Percentiles rank a stretch among this genome's conserved stretches.
These are phyloP conservation scores for Distichodus sexfasciatus DNA, from an alignment of 2,797 vertebrate genomes.

Conservation along the genomic window DNA sequence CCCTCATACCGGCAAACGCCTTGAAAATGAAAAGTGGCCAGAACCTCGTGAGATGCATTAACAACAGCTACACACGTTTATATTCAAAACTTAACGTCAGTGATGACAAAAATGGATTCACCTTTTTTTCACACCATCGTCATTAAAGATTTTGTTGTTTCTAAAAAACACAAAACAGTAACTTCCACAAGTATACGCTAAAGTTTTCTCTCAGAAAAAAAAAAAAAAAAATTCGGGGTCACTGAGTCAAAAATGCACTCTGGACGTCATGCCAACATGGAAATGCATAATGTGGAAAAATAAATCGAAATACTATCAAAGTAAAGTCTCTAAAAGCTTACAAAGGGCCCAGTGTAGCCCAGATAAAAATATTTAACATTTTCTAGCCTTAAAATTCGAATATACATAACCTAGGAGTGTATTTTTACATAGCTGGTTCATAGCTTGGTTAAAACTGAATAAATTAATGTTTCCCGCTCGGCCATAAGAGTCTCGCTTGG, in stretches of 20 bases:
- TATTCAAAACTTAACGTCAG: neutral
- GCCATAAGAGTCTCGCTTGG: neutral
- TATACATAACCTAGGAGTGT: neutral
- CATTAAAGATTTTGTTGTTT: no score
- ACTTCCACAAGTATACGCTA: slow-evolving; percentile 20
- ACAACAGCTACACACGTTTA: slow-evolving; percentile 5
- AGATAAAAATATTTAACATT: neutral
- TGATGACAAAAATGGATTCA: slow-evolving; percentile 48
- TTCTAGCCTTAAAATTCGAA: no score
- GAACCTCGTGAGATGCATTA: no score
- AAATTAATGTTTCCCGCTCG: slow-evolving; percentile 39
- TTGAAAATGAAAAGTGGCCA: no score
- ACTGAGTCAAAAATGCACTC: slow-evolving; percentile 43
- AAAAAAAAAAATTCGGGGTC: no score
- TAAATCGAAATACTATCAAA: no score
- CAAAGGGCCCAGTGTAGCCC: neutral
- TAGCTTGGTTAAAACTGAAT: slow-evolving; percentile 31
- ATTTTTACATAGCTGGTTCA: slow-evolving; percentile 47
- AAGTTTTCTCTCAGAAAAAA: slow-evolving; percentile 53
- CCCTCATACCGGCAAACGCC: slow-evolving; percentile 40
- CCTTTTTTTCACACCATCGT: no score
- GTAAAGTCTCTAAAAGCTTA: neutral
- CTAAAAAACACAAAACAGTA: slow-evolving; percentile 34
- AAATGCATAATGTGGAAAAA: no score
- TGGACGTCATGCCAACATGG: no score